Evolutionary conservation across 1,140 invertebrate species (phyloP), one percentile per base, ranked within the genome.

Genomic region (Portunus trituberculatus): DNA sequence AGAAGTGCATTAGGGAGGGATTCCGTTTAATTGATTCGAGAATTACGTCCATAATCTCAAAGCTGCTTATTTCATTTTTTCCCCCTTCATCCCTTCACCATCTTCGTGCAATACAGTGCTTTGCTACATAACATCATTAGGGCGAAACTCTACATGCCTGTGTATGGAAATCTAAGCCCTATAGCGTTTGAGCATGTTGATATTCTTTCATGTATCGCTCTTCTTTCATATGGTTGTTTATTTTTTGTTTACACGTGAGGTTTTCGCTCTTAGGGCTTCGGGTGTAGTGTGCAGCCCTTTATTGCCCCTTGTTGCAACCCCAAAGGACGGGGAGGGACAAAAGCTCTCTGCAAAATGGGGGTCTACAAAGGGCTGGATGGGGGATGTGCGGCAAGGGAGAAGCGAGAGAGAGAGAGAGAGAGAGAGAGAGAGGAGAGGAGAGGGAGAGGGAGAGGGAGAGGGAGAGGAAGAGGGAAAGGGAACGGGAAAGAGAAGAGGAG

Each of bases 291-390:
- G n/a, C n/a, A 91, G 59, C 29, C 14, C 28, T 4, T 76, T 76
- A 6, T 48, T 91, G 90, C 14, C 29, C n/a, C 90, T n/a, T 39
- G 90, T 91, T 91, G 90, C 90, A 91, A 28, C 31, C 90, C 90
- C 90, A 32, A 67, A 46, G 84, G 84, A 87, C n/a, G 84, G 25
- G 84, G 84, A 87, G 84, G 52, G 46, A 91, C 90, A 91, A 91
- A 91, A 67, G 29, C 90, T 76, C 59, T 91, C 90, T 91, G 90
- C 90, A 91, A 91, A 91, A 91, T 91, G 89, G 89, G 90, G 39
- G 90, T 28, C 52, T 59, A 76, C 90, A 76, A 76, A 76, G 32
- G 90, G 46, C 3, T 31, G 6, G 28, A 76, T 31, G 52, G 90
- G 52, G 46, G 14, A 59, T 31, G 52, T 14, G 16, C 0, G n/a